Conservation (phyloP, 2,888 invertebrate species). For the Strigamia transsilvanica region DNA sequence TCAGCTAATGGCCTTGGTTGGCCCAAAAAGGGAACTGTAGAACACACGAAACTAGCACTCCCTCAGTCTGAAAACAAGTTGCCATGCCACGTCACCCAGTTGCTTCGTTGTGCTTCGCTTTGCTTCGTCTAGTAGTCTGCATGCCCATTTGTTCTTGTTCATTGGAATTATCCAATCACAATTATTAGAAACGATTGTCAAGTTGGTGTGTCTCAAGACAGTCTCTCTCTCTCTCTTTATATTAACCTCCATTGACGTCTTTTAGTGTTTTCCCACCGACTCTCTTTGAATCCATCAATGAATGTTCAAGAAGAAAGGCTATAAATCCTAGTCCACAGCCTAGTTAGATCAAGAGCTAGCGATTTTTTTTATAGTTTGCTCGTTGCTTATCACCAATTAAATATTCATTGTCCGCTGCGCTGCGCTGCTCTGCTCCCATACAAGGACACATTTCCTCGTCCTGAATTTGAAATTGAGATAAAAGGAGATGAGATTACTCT, state of each 20-base stretch:
- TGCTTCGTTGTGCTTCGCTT: no score
- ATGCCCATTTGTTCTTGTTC: no score
- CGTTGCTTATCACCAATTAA: background rate
- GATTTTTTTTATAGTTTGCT: no score
- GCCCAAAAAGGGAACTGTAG: background rate
- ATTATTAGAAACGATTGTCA: no score
- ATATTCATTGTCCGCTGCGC: background rate
- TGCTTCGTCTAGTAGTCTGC: no score
- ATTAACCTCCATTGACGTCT: slow-evolving; percentile 10
- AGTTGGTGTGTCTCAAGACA: background rate
- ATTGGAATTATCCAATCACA: no score
- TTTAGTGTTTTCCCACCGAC: slow-evolving; percentile 38
- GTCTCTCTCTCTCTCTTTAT: background rate
- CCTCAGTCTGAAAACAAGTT: background rate
- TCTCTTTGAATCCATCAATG: slow-evolving; percentile 35
- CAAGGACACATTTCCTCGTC: background rate
- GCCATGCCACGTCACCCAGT: background rate
- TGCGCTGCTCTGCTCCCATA: background rate
- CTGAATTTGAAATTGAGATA: slow-evolving; percentile 5
- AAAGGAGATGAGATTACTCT: no score
- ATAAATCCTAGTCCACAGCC: slow-evolving; percentile 16
- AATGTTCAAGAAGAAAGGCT: slow-evolving; percentile 9
- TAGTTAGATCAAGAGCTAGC: no score
- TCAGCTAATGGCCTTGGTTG: slow-evolving; percentile 34
- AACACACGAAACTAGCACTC: background rate